phyloP scores from a whole-genome alignment of 2,113 vertebrate genomes.

The Nerophis ophidion region DNA sequence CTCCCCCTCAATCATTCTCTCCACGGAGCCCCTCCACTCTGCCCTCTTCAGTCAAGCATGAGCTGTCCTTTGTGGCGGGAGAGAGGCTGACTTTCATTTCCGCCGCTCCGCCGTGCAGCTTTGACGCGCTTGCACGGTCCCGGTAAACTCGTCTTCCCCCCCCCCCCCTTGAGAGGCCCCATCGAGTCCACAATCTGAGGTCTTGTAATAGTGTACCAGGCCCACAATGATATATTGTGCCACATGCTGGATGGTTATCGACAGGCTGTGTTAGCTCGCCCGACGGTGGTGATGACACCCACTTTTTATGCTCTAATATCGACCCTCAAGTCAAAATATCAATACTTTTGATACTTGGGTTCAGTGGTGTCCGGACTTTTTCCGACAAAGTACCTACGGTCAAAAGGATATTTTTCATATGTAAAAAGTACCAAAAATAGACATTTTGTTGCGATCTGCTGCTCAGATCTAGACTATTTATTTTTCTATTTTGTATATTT shows the following conservation, averaged over 20 bases:
- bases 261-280: conserved; percentile 36
- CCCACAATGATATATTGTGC: conserved; percentile 59
- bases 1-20: conserved; percentile 45
- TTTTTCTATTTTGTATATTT: too few relatives aligned
- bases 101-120: conserved; percentile 54
- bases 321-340: too few relatives aligned
- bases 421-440: too few relatives aligned
- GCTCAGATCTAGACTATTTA: too few relatives aligned
- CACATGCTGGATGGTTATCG: conserved; percentile 58
- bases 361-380: too few relatives aligned
- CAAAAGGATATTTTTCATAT: too few relatives aligned
- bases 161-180: conserved; percentile 51
- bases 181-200: conserved; percentile 63
- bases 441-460: too few relatives aligned
- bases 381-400: too few relatives aligned
- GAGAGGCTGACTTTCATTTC: conserved; percentile 62
- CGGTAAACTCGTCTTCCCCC: conserved; percentile 49
- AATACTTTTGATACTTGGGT: too few relatives aligned
- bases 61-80: conserved; percentile 39
- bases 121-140: conserved; percentile 45
- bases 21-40: conserved; percentile 27
- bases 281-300: background rate
- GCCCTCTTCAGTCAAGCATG: conserved; percentile 54
- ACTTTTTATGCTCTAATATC: too few relatives aligned
- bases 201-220: conserved; percentile 65